Evolutionary conservation across 2,888 invertebrate species (phyloP).

Genomic region (Lymantria dispar): DNA sequence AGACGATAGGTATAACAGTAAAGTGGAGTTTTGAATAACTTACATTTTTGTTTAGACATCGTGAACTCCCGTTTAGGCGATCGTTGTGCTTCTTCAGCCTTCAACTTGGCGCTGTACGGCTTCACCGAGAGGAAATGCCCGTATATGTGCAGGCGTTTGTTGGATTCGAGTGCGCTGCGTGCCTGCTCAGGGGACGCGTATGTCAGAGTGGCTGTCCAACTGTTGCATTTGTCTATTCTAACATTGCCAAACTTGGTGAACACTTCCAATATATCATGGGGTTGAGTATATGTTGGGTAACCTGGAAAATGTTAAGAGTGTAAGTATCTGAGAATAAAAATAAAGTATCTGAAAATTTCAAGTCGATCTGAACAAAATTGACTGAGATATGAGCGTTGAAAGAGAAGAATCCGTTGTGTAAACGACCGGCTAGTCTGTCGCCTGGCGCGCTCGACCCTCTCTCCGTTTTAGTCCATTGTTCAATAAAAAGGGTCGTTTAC

Average conservation of each 20-base stretch:
- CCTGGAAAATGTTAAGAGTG: slow-evolving; percentile 37
- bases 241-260: slow-evolving; percentile 48
- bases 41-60: slow-evolving; percentile 46
- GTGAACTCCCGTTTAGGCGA: slow-evolving; percentile 36
- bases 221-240: slow-evolving; percentile 39
- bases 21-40: not conserved
- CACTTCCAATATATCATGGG: slow-evolving; percentile 47
- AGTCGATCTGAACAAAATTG: too few species aligned
- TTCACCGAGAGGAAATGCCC: slow-evolving; percentile 49
- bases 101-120: slow-evolving; percentile 21
- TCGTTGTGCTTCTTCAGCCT: slow-evolving; percentile 1
- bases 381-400: too few species aligned
- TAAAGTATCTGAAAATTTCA: too few species aligned
- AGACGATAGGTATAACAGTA: too few species aligned
- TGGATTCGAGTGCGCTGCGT: slow-evolving; percentile 31
- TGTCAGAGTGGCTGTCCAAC: slow-evolving; percentile 37
- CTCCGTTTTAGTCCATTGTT: too few species aligned
- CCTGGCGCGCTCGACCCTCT: too few species aligned
- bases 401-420: too few species aligned
- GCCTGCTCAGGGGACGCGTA: slow-evolving; percentile 38
- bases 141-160: slow-evolving; percentile 46
- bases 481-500: too few species aligned
- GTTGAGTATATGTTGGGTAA: slow-evolving; percentile 54
- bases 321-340: too few species aligned
- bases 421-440: too few species aligned